Base-by-base conservation (phyloP, 2,888 invertebrate genomes). In the Tetanocera ferruginea region DNA sequence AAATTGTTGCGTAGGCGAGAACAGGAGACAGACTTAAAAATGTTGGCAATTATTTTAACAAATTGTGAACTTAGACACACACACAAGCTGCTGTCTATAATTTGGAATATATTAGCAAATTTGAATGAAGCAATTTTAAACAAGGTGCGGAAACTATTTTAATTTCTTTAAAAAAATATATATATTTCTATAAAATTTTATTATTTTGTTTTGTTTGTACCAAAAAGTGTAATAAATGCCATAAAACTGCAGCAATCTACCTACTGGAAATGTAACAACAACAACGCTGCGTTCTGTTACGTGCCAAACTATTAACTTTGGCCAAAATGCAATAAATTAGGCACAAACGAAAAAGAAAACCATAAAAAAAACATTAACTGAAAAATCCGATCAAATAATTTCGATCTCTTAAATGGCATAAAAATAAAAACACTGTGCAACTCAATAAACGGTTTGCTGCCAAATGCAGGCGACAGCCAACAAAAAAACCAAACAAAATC, bases 401-500 rank as follows among this genome's bases (percentile, higher is more conserved):
- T 55, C 52, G 19, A 71, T 31, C n/a, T 19, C 34, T 52, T 25
- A 55, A 71, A 49, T 28, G n/a, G 55, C 71, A 34, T 49, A 51
- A 71, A 71, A 71, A 55, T 60, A 60, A 60, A 60, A 28, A 60
- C 60, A 60, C 25, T 28, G 25, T 17, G 60, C 60, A 60, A 60
- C 60, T 60, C 60, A 60, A 60, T 60, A 60, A 60, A 60, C 60
- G 60, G n/a, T n/a, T 25, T 60, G 25, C 28, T 25, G 28, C 60
- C 60, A 60, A 60, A 60, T 60, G 28, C 60, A 60, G 60, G 60
- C 60, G 60, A 60, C 60, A 23, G 60, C 14, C n/a, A 28, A 60
- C 78, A 77, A 79, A 79, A 77, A 79, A 79, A 73, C 51, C 77
- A 78, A 75, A 76, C 81, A 73, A 57, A 77, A 78, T 70, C 57